Percentiles rank a stretch among this genome's conserved stretches.
phyloP scores from a whole-genome alignment of 1,140 invertebrate genomes.

The Diorhabda sublineata region DNA sequence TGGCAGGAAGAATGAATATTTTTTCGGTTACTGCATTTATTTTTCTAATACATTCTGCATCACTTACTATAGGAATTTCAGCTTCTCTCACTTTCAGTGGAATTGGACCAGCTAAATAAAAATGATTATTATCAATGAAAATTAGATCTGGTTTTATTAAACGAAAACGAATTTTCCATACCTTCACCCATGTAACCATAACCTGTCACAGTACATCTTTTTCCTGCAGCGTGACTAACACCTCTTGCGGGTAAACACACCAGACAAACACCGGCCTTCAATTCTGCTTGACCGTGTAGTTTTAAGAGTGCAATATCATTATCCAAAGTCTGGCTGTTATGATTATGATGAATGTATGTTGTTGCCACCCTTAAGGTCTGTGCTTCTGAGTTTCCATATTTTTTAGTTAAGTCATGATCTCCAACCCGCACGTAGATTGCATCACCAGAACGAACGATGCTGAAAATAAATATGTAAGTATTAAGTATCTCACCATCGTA shows the following conservation, averaged over 20 bases:
- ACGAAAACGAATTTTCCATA: constrained; percentile 47
- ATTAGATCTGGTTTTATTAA: background rate
- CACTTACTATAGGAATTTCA: constrained; percentile 88
- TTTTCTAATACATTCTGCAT: constrained; percentile 85
- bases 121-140: constrained; percentile 15
- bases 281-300: constrained; percentile 82
- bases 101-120: constrained; percentile 76
- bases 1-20: constrained; percentile 86
- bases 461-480: constrained; percentile 46
- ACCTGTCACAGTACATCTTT: constrained; percentile 86
- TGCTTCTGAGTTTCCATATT: constrained; percentile 81
- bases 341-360: constrained; percentile 94
- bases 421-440: constrained; percentile 88
- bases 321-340: constrained; percentile 85
- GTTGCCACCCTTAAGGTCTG: constrained; percentile 85
- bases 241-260: constrained; percentile 86
- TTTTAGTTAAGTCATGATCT: constrained; percentile 84
- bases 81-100: constrained; percentile 84
- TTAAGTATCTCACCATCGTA: no score
- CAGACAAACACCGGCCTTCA: constrained; percentile 75
- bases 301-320: constrained; percentile 94
- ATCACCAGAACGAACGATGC: constrained; percentile 85
- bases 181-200: constrained; percentile 94
- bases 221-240: constrained; percentile 79
- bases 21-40: constrained; percentile 92